phyloP scores from a whole-genome alignment of 2,888 invertebrate genomes.

The Melanophora roralis region DNA sequence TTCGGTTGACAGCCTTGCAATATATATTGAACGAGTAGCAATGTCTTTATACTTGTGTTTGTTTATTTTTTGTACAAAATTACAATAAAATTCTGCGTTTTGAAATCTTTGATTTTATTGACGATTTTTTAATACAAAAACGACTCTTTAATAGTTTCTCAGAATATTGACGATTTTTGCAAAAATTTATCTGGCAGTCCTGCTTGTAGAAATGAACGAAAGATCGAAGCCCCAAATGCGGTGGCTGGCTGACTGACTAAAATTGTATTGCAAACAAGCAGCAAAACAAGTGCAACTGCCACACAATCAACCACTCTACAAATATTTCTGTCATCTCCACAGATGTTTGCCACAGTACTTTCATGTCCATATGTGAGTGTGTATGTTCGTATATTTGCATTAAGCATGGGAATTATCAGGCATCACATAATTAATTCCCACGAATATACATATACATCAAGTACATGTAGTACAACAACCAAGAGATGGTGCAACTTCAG shows the following conservation, averaged over 20 bases:
- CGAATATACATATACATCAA: constrained; percentile 62
- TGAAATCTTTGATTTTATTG: no score
- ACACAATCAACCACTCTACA: constrained; percentile 33
- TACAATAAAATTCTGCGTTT: no score
- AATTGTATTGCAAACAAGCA: constrained; percentile 48
- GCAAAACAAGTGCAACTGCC: constrained; percentile 53
- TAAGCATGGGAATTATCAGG: constrained; percentile 64
- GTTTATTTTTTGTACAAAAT: no score
- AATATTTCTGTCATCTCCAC: constrained; percentile 40
- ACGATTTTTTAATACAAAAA: no score
- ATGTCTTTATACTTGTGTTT: no score
- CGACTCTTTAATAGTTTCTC: no score
- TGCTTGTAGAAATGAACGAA: constrained; percentile 21
- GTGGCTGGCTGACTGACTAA: constrained; percentile 21
- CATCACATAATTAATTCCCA: constrained; percentile 66
- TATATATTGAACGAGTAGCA: no score
- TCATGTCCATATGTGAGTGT: constrained; percentile 4
- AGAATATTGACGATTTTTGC: no score
- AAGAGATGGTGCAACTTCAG: neutral
- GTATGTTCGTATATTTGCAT: constrained; percentile 19
- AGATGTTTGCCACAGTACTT: constrained; percentile 25
- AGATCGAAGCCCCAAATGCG: constrained; percentile 51
- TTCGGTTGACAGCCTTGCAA: no score
- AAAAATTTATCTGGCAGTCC: no score
- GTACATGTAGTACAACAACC: constrained; percentile 41